A percentile compares a stretch with the other conserved stretches of the same genome.
These are phyloP conservation scores for Tenualosa ilisha DNA, from an alignment of 2,797 vertebrate species.

Conservation along the genomic window DNA sequence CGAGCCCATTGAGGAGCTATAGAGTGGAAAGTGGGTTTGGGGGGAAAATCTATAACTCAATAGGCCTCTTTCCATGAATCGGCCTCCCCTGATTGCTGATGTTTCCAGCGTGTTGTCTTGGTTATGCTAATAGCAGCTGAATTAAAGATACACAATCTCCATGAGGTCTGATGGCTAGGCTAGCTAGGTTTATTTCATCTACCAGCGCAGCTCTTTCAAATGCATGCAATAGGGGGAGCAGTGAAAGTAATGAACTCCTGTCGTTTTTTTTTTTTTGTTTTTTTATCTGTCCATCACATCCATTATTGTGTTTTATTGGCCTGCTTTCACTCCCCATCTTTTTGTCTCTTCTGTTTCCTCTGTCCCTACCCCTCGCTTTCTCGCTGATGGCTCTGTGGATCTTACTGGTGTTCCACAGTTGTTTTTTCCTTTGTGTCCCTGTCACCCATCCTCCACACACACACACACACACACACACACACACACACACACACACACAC, in stretches of 20 bases:
- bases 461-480: not conserved
- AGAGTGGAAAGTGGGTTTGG: not conserved
- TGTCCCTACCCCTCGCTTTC: not conserved
- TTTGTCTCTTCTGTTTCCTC: not conserved
- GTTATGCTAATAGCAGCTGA: not conserved
- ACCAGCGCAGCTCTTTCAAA: not conserved
- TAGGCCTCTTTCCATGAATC: not conserved
- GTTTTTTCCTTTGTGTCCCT: not conserved
- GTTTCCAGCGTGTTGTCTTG: not conserved
- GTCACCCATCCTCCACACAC: not conserved
- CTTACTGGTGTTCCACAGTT: not conserved
- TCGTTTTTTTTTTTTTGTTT: not conserved
- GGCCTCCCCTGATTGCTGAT: not conserved
- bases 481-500: conserved; percentile 27
- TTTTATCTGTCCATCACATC: not conserved
- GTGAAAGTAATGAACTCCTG: not conserved
- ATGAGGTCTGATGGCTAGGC: not conserved
- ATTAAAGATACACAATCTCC: not conserved
- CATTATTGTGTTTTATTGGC: not conserved
- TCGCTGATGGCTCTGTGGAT: not conserved
- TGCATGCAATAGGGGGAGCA: not conserved
- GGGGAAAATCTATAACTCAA: not conserved
- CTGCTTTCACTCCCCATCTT: not conserved
- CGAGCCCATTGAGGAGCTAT: not conserved
- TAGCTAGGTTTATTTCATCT: not conserved